Conservation (phyloP, 2,113 vertebrate species). For the Synodontis membranacea region DNA sequence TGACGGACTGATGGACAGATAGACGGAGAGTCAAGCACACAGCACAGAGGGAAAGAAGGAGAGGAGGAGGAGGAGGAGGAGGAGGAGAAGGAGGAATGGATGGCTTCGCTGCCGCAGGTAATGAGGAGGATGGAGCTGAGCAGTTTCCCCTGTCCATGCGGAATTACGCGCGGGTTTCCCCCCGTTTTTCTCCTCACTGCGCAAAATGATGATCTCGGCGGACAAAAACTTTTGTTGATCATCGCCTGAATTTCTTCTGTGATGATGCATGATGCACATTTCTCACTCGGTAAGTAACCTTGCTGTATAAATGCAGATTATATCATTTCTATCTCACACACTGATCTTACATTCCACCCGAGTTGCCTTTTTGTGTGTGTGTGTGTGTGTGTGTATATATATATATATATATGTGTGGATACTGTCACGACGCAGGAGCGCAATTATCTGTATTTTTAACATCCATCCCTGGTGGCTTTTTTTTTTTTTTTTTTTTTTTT, state of each 20-base stretch:
- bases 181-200: neutral
- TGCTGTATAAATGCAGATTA: neutral
- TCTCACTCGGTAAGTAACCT: slow-evolving; percentile 42
- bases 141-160: slow-evolving; percentile 13
- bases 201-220: slow-evolving; percentile 24
- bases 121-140: neutral
- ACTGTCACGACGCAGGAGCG: slow-evolving; percentile 33
- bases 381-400: too few species aligned
- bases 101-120: neutral
- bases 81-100: slow-evolving; percentile 30
- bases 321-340: neutral
- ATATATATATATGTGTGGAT: too few species aligned
- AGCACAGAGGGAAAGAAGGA: slow-evolving; percentile 28
- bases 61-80: slow-evolving; percentile 25
- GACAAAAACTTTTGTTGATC: slow-evolving; percentile 46
- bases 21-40: neutral
- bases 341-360: neutral
- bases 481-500: too few species aligned
- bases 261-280: slow-evolving; percentile 3
- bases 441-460: neutral
- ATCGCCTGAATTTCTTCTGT: slow-evolving; percentile 14
- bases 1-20: slow-evolving; percentile 44
- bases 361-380: neutral
- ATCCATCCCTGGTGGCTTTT: neutral
- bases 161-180: slow-evolving; percentile 29